Percentiles rank a stretch among this genome's conserved stretches.
Conservation (phyloP, 2,113 vertebrate genomes). For the Paracanthobrama guichenoti region DNA sequence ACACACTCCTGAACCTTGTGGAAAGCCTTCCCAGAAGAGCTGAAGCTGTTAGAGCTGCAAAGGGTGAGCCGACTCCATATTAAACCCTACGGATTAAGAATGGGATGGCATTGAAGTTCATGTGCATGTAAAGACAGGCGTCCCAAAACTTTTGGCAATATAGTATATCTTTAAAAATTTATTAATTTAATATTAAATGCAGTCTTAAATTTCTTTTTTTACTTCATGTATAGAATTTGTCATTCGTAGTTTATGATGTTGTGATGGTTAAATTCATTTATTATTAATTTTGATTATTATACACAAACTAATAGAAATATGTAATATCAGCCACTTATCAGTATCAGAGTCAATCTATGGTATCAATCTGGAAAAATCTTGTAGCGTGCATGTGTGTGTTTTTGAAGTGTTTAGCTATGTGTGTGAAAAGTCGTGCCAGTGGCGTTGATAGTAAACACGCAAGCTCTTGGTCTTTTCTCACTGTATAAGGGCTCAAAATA, state of each 20-base stretch:
- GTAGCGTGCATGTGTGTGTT: background rate
- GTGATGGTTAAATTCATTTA: background rate
- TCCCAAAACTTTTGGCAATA: too few relatives aligned
- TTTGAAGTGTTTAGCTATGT: background rate
- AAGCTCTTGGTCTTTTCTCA: slow-evolving; percentile 62
- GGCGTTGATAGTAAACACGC: slow-evolving; percentile 53
- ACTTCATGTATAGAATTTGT: background rate
- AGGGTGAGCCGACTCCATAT: too few relatives aligned
- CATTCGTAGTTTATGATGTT: background rate
- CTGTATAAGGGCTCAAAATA: slow-evolving; percentile 47
- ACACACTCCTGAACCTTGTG: too few relatives aligned
- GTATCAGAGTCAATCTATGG: background rate
- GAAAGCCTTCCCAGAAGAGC: too few relatives aligned
- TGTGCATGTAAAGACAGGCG: too few relatives aligned
- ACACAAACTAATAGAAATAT: background rate
- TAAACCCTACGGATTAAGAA: too few relatives aligned
- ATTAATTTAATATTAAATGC: background rate
- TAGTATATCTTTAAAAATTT: too few relatives aligned
- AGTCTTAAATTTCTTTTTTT: background rate
- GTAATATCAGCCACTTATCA: background rate
- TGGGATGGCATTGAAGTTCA: too few relatives aligned
- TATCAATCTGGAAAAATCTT: background rate
- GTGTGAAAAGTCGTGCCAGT: slow-evolving; percentile 41
- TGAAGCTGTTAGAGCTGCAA: too few relatives aligned
- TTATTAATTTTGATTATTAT: background rate